Evolutionary conservation across 2,888 invertebrate genomes (phyloP), one percentile per base, ranked within the genome.

Genomic region (Ectemnius continuus): DNA sequence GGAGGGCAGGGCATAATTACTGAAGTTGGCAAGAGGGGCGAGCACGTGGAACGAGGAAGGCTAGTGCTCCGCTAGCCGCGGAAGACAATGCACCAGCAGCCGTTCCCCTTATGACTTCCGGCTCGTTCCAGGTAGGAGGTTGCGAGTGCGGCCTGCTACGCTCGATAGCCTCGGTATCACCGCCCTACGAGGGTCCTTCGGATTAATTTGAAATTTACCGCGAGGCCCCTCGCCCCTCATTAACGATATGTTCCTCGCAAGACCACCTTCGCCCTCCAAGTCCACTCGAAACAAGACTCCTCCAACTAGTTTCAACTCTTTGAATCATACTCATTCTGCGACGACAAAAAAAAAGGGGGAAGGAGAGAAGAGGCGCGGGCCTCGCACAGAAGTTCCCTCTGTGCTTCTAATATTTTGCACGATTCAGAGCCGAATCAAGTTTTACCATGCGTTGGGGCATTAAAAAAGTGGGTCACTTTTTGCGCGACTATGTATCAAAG

Each of bases 1-100:
- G 76, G 67, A 68, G 82, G 73, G 72, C 73, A 75, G 77, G 75
- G 79, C 83, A 81, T 86, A 86, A 86, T 85, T 85, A 84, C 80
- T 79, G 73, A 83, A 86, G 74, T 81, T 81, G 75, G 79, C 73
- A 77, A 77, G 77, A 36, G 36, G 0, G 36, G 36, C 8, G 36
- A 75, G 78, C 74, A 75, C 78, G 78, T 79, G 80, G 73, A 70
- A 71, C 76, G 56, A 8, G 23, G 2, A 23, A 36, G 36, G 36
- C 36, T 36, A 36, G 36, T 36, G 8, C 36, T 36, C 48, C 28
- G 68, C 68, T 56, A 63, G 64, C 61, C 47, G 57, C 56, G 68
- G 64, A 75, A 83, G 83, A 81, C 81, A 79, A 75, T 72, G 70
- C 73, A 36, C 36, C 36, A 36, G 2, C 36, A 71, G 61, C 70